Percentiles rank a stretch among this genome's conserved stretches.
These are phyloP conservation scores for Microchrysa polita DNA, from an alignment of 2,888 invertebrate species.

Conservation along the genomic window DNA sequence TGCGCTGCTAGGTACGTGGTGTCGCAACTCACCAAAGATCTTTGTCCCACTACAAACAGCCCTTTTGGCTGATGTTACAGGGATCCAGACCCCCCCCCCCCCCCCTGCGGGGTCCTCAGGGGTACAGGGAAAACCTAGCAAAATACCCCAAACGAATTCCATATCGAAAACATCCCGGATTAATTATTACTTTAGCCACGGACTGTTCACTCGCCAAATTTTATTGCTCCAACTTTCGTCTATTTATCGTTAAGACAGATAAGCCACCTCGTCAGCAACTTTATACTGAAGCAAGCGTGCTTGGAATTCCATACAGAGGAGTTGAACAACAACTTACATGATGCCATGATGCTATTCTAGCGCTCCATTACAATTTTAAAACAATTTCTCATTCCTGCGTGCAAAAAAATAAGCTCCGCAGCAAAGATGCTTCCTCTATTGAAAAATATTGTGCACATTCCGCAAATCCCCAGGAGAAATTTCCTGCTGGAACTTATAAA, in stretches of 20 bases:
- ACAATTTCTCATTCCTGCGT: neutral
- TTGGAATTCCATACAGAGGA: neutral
- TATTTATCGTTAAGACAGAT: neutral
- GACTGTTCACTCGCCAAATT: neutral
- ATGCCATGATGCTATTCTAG: neutral
- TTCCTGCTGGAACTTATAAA: neutral
- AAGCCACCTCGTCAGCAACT: neutral
- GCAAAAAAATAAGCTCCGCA: neutral
- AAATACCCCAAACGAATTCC: no score
- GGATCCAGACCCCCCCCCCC: no score
- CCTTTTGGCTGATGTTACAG: no score
- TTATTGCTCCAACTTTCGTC: neutral
- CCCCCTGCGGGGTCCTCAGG: no score
- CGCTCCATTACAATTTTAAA: neutral
- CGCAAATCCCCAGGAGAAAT: conserved; percentile 2
- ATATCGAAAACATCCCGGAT: no score
- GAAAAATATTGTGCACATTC: conserved; percentile 10
- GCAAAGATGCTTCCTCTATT: neutral
- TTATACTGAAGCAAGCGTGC: neutral
- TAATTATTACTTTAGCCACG: no score
- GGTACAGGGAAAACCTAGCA: no score
- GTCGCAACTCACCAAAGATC: no score
- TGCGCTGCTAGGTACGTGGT: no score
- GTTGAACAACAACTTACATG: neutral
- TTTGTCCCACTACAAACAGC: no score